phyloP scores from a whole-genome alignment of 2,113 vertebrate genomes.

The Laticauda colubrina region DNA sequence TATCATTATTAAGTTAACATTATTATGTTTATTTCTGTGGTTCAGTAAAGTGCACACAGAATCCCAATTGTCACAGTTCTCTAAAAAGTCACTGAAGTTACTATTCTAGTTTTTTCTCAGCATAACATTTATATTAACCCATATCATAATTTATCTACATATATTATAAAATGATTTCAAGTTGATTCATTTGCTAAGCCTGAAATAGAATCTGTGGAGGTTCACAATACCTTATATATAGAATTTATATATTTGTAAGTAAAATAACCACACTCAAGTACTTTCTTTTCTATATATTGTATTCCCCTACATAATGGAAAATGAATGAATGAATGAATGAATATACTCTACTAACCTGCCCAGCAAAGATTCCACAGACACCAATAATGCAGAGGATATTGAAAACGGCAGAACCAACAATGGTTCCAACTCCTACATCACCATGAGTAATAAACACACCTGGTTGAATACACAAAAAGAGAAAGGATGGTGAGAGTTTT shows the following conservation, averaged over 20 bases:
- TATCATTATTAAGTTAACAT: neutral
- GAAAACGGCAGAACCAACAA: constrained; percentile 96
- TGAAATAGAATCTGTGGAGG: neutral
- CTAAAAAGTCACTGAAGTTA: neutral
- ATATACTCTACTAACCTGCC: constrained; percentile 81
- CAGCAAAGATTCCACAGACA: constrained; percentile 93
- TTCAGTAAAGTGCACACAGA: neutral
- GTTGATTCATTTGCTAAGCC: neutral
- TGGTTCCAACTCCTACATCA: constrained; percentile 96
- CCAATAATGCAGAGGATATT: constrained; percentile 98
- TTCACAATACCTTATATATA: neutral
- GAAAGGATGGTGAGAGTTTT: neutral
- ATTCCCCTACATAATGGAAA: neutral
- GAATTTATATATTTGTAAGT: neutral
- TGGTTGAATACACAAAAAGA: constrained; percentile 54
- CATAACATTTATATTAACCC: neutral
- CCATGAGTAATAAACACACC: constrained; percentile 98
- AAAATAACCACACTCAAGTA: neutral
- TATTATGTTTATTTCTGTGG: neutral
- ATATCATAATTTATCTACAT: neutral
- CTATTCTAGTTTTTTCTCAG: neutral
- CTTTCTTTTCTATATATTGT: neutral
- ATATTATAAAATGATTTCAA: neutral
- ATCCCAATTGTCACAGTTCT: neutral
- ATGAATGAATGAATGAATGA: neutral